These are phyloP conservation scores for Anolis sagrei DNA, from an alignment of 2,113 vertebrate genomes.

Conservation along the genomic window DNA sequence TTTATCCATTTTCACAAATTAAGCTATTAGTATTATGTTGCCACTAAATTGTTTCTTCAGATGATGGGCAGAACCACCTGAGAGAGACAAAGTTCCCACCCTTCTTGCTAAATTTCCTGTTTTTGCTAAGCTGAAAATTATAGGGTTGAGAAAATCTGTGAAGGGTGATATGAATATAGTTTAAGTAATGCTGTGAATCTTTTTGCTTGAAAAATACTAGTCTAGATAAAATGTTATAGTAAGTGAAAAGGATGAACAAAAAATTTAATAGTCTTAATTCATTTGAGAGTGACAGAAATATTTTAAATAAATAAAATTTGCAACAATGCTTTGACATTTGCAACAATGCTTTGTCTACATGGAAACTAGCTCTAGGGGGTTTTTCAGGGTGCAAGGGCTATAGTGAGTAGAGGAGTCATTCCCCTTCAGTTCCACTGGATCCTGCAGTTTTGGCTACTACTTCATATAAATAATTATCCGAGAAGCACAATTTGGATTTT, in stretches of 20 bases:
- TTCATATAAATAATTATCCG: background rate
- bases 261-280: background rate
- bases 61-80: constrained; percentile 55
- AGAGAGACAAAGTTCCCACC: constrained; percentile 50
- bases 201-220: background rate
- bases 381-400: background rate
- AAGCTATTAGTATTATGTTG: constrained; percentile 71
- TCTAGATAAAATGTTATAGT: background rate
- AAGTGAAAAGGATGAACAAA: background rate
- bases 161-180: constrained; percentile 39
- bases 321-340: background rate
- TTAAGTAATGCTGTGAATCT: background rate
- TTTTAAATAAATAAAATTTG: background rate
- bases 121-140: constrained; percentile 62
- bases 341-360: background rate
- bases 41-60: constrained; percentile 69
- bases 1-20: constrained; percentile 76
- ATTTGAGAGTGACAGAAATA: background rate
- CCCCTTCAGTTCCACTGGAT: too few species aligned
- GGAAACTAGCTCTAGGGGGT: background rate
- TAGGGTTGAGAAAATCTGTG: constrained; percentile 41
- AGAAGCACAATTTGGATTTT: background rate
- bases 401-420: background rate
- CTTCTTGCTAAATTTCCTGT: constrained; percentile 45
- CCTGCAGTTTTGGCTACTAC: background rate